Evolutionary conservation across 1,140 invertebrate species (phyloP).

Genomic region (Formica selysi): DNA sequence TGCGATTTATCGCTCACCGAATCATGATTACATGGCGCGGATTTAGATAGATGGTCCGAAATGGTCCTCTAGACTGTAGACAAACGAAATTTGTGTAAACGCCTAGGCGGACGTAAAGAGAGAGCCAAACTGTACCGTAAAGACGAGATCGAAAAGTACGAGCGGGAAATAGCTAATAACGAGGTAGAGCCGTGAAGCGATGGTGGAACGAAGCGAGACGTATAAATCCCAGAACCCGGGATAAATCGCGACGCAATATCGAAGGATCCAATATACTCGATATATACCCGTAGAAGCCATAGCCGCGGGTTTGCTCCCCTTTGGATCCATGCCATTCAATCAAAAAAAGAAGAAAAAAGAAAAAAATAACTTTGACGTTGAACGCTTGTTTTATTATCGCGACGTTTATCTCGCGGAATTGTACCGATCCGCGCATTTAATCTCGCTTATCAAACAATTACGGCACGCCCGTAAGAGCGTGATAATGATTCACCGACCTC

Average conservation of each 20-base stretch:
- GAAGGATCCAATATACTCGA: constrained; percentile 52
- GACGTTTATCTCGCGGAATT: background rate
- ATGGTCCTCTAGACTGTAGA: background rate
- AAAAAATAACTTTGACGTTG: constrained; percentile 12
- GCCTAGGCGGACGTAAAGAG: background rate
- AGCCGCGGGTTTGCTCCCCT: background rate
- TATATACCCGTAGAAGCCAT: constrained; percentile 1
- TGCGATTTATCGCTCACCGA: background rate
- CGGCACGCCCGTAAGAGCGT: background rate
- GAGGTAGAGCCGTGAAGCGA: background rate
- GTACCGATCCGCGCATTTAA: constrained; percentile 4
- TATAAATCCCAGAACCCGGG: background rate
- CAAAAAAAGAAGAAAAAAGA: background rate
- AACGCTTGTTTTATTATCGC: background rate
- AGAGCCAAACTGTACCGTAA: background rate
- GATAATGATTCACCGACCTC: constrained; percentile 37
- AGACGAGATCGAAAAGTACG: background rate
- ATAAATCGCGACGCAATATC: constrained; percentile 45
- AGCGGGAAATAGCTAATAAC: constrained; percentile 3
- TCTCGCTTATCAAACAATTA: constrained; percentile 41
- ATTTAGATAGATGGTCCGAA: background rate
- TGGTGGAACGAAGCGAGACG: background rate
- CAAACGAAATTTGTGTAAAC: background rate
- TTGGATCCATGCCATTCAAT: constrained; percentile 20
- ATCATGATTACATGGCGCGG: background rate